These are phyloP conservation scores for Poeciliopsis occidentalis DNA, from an alignment of 2,113 vertebrate species.

Conservation along the genomic window DNA sequence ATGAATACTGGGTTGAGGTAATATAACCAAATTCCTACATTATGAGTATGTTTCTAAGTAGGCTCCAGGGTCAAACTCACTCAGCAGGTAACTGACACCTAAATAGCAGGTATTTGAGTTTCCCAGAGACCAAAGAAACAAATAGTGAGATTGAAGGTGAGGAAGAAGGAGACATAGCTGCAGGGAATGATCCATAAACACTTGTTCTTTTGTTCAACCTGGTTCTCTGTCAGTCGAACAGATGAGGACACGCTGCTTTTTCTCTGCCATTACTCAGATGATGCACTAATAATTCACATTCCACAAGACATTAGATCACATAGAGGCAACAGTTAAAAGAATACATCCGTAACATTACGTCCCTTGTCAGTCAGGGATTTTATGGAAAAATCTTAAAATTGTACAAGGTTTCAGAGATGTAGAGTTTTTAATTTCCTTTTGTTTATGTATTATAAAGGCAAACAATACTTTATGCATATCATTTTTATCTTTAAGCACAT, in stretches of 20 bases:
- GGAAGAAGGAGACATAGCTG: slow-evolving; percentile 28
- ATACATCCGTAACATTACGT: not conserved
- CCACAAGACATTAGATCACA: slow-evolving; percentile 42
- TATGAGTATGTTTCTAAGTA: not conserved
- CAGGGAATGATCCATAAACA: slow-evolving; percentile 17
- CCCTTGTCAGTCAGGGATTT: not conserved
- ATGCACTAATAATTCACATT: slow-evolving; percentile 20
- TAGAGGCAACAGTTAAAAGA: not conserved
- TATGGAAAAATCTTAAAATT: not conserved
- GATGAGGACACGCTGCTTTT: slow-evolving; percentile 17
- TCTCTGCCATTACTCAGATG: slow-evolving; percentile 1
- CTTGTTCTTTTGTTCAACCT: not conserved
- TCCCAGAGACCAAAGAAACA: slow-evolving; percentile 27
- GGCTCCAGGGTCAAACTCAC: not conserved
- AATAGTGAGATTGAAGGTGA: slow-evolving; percentile 9
- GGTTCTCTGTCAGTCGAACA: slow-evolving; percentile 39
- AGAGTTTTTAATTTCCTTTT: no score
- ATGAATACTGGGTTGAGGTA: not conserved
- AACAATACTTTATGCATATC: no score
- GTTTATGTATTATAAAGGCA: no score
- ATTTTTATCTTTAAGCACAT: not conserved
- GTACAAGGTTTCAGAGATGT: not conserved
- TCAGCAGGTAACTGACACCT: slow-evolving; percentile 10
- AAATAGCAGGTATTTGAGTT: slow-evolving; percentile 34
- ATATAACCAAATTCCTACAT: not conserved